Evolutionary conservation across 2,113 vertebrate species (phyloP), one percentile per base, ranked within the genome.

Genomic region (Ciconia stormi): DNA sequence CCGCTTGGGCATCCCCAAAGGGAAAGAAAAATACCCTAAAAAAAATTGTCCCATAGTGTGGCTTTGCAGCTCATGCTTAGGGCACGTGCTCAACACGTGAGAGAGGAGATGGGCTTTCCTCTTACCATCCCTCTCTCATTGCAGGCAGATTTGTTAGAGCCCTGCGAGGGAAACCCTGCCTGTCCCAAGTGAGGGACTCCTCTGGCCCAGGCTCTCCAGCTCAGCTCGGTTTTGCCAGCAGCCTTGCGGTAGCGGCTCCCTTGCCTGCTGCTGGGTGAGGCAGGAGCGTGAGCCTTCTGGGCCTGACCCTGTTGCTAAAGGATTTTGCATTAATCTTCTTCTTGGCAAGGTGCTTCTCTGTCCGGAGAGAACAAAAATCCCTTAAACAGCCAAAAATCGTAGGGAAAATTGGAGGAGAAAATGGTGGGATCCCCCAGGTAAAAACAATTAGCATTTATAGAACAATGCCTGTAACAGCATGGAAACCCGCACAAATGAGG

Each of bases 301-400:
- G 22, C 40, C 46, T 63, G 55, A 61, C 26, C 9, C 29, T 71
- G 23, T 22, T 95, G 89, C 69, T 72, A 30, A 83, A 95, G 69
- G 62, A 66, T 87, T 93, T 82, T 88, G 46, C 81, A 93, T 95
- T 91, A 72, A 92, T 92, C 77, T 16, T 86, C 34, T 72, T 88
- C 50, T 93, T 13, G 0, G 55, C 23, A 55, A 72, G 29, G 29
- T 77, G 56, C 34, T 82, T 71, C 67, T 90, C 44, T 42, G 67
- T 55, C 77, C 82, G 55, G 22, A 69, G 44, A 52, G 65, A 80
- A 53, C 30, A 74, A 87, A 93, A 92, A 76, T 22, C 36, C 52
- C 38, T 91, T 79, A 63, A 85, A 82, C 15, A 8, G 61, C 25
- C 52, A 63, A 71, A 89, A 93, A 59, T 21, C 3, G 0, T 13